Base-by-base conservation (phyloP, 1,140 invertebrate genomes). In the Archivesica marissinica region DNA sequence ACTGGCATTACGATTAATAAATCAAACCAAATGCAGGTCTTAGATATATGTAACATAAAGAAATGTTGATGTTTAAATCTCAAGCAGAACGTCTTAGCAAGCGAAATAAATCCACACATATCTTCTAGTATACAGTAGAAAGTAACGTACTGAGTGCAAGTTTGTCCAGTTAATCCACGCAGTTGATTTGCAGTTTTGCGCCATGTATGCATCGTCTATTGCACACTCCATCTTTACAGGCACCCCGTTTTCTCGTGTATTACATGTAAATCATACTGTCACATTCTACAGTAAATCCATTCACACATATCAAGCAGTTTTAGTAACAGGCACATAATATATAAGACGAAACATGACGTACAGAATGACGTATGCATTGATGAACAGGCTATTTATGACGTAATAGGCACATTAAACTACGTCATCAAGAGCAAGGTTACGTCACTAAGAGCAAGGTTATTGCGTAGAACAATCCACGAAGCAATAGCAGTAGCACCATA, bases 291-390 rank as follows among this genome's bases (percentile, higher is more conserved):
- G 39, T 50, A 72, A 72, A 47, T 72, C 68, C 68, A 72, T 72
- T 72, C 68, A 72, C 68, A 72, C 68, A 72, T 20, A 41, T 72
- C 68, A 72, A 72, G 68, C 68, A 72, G 41, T 72, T 72, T 64
- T 72, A 72, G 68, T 72, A 72, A 44, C 68, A 72, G 68, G 68
- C 68, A 72, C 68, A 72, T 72, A 23, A 50, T 44, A 72, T 44
- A 50, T 72, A 23, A 72, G 68, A 72, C 68, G 68, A 50, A 50
- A 72, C 68, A 44, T 68, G 68, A 72, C 68, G 68, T 72, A 72
- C n/a, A 41, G 9, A 52, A 72, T 72, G 68, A 72, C 41, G 68
- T 72, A 72, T 72, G 68, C 68, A 72, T 25, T 44, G 68, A 44
- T 72, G 41, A 72, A 28, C 68, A 72, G 68, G 68, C 39, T 44